Percentiles rank a stretch among this genome's conserved stretches.
Conservation (phyloP, 2,797 vertebrate species). For the Chanos chanos region DNA sequence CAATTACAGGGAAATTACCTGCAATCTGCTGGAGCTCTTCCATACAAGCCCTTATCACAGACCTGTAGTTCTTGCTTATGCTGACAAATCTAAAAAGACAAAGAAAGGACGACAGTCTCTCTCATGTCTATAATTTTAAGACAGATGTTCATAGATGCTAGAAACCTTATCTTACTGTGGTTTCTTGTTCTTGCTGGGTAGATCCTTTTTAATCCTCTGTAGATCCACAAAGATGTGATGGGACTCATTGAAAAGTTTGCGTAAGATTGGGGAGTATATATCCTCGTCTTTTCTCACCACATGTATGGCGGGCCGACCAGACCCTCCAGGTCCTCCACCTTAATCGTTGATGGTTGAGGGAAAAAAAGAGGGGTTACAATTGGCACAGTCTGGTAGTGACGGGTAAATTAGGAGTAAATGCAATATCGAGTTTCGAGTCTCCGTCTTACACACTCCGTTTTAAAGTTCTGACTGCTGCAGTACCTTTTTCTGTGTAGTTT, state of each 20-base stretch:
- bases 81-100: slow-evolving; percentile 79
- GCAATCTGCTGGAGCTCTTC: slow-evolving; percentile 89
- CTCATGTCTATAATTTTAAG: neutral
- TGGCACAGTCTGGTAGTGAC: neutral
- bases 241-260: slow-evolving; percentile 96
- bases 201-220: slow-evolving; percentile 84
- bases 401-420: neutral
- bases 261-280: slow-evolving; percentile 86
- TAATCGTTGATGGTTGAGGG: too few species aligned
- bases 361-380: too few species aligned
- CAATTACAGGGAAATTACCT: slow-evolving; percentile 52
- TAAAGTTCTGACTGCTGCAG: too few species aligned
- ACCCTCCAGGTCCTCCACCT: slow-evolving; percentile 48
- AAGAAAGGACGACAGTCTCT: neutral
- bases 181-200: slow-evolving; percentile 84
- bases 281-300: slow-evolving; percentile 86
- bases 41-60: slow-evolving; percentile 92
- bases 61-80: slow-evolving; percentile 96
- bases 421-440: neutral
- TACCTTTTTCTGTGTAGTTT: slow-evolving; percentile 72
- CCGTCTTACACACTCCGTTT: too few species aligned
- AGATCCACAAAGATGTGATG: slow-evolving; percentile 93
- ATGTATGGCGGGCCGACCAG: slow-evolving; percentile 65
- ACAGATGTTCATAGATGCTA: neutral
- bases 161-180: slow-evolving; percentile 75